These are phyloP conservation scores for Harlomillsia oculata DNA, from an alignment of 1,140 invertebrate genomes.

Conservation along the genomic window DNA sequence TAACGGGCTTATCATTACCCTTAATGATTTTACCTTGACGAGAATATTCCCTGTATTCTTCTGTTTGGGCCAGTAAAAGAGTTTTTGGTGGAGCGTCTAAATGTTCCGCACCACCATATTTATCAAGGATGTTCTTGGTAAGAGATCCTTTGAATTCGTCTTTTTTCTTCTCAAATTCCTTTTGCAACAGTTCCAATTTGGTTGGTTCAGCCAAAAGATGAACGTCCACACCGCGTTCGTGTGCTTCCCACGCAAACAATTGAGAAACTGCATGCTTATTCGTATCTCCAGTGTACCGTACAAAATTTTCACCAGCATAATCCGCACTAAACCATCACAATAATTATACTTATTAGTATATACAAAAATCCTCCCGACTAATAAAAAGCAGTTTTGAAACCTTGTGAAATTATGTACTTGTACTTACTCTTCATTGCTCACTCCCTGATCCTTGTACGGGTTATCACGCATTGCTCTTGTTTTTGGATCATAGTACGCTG, in stretches of 20 bases:
- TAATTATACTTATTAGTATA: not conserved
- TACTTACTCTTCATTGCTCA: constrained; percentile 57
- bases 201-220: constrained; percentile 95
- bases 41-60: constrained; percentile 93
- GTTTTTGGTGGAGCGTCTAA: constrained; percentile 73
- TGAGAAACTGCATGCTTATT: constrained; percentile 79
- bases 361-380: not conserved
- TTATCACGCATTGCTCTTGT: constrained; percentile 97
- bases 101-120: constrained; percentile 88
- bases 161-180: constrained; percentile 82
- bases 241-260: constrained; percentile 96
- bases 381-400: not conserved
- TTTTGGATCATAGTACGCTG: constrained; percentile 98
- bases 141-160: constrained; percentile 68
- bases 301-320: constrained; percentile 94
- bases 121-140: constrained; percentile 66
- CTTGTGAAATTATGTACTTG: not conserved
- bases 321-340: constrained; percentile 48
- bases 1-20: constrained; percentile 75
- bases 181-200: constrained; percentile 82
- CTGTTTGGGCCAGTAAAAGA: constrained; percentile 84
- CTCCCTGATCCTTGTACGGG: constrained; percentile 59
- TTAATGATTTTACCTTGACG: constrained; percentile 75
- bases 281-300: constrained; percentile 87
- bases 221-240: constrained; percentile 86